These are phyloP conservation scores for Chelonus insularis DNA, from an alignment of 1,140 invertebrate genomes.

Conservation along the genomic window DNA sequence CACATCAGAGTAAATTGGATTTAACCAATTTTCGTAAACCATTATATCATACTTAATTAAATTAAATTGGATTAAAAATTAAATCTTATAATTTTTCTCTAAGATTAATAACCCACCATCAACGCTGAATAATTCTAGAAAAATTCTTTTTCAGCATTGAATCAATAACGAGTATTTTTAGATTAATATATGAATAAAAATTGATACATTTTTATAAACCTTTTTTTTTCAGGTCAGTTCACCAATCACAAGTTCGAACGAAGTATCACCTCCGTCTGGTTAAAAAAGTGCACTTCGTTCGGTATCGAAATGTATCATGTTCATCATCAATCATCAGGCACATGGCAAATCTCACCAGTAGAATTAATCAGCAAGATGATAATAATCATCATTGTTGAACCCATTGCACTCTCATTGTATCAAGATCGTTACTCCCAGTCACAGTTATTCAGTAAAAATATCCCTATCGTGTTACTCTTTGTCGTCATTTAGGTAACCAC, in stretches of 20 bases:
- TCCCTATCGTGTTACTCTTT: no score
- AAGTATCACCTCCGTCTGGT: slow-evolving; percentile 13
- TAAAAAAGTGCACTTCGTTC: slow-evolving; percentile 26
- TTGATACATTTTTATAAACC: background rate
- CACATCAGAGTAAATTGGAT: no score
- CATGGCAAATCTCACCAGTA: background rate
- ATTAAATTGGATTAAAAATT: no score
- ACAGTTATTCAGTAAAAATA: background rate
- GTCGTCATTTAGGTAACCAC: no score
- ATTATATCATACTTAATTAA: no score
- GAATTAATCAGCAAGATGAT: slow-evolving; percentile 16
- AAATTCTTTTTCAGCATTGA: no score
- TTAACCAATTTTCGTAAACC: no score
- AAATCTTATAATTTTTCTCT: no score
- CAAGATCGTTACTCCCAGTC: background rate
- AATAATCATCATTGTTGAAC: background rate
- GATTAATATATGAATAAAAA: no score
- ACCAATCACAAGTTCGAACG: slow-evolving; percentile 17
- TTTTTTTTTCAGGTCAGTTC: slow-evolving; percentile 21
- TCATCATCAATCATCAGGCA: slow-evolving; percentile 9
- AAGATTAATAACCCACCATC: no score
- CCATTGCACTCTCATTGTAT: background rate
- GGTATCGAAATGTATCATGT: slow-evolving; percentile 20
- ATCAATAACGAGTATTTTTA: no score
- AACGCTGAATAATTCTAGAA: no score